Evolutionary conservation across 92 coral and sea anemone species (phyloP), one percentile per base, ranked within the genome.

Genomic region (Nematostella vectensis): DNA sequence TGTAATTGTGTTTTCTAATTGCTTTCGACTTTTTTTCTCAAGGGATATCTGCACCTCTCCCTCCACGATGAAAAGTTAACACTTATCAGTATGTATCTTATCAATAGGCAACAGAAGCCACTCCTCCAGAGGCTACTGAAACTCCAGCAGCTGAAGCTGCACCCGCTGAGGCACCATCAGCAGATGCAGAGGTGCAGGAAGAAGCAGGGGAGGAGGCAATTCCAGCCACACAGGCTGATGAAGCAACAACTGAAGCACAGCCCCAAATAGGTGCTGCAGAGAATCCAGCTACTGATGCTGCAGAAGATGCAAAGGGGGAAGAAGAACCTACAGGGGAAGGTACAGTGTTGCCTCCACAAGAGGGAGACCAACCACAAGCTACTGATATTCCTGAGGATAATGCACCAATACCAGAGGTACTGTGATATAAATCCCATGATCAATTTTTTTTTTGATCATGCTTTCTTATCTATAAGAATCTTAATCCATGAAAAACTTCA

Each of bases 351-450:
- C 9, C 17, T 3, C 61, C 52, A 43, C 53, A 47, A 40, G 69
- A 27, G 43, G 56, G 47, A 12, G 58, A 56, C 4, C 57, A 38
- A 3, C 40, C 3, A 19, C 40, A 24, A 38, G 27, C 68, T 0
- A 62, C 47, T 27, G 80, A 65, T 9, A 11, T 18, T 13, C 61
- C 13, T 3, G 78, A 72, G 50, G 88, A 65, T 18, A 54, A 56
- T 21, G 60, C 45, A 8, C 75, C 82, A 11, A 67, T 80, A 51
- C 87, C 94, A 53, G 85, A 76, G 72, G 94, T 74, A 70, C 50
- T 61, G 25, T 33, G 13, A 23, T 16, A 27, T 36, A 17, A 19
- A 16, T 27, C 24, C 25, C 40, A 33, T 33, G 15, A 33, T n/a
- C n/a, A n/a, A n/a, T n/a, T n/a, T n/a, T n/a, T n/a, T n/a, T n/a